A percentile compares a stretch with the other conserved stretches of the same genome.
Conservation (phyloP, 2,113 vertebrate species). For the Ophiodon elongatus region DNA sequence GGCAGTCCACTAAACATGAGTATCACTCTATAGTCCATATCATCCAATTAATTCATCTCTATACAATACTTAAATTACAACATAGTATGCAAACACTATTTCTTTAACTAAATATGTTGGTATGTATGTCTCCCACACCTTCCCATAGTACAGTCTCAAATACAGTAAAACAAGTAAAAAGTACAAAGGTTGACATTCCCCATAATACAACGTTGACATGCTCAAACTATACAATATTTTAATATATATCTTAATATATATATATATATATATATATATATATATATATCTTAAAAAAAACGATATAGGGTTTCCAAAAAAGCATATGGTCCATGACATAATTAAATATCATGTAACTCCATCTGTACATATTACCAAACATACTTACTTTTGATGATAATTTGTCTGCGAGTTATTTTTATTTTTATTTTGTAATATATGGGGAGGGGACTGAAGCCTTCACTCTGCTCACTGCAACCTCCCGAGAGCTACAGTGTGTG, state of each 20-base stretch:
- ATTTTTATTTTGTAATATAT: too few relatives aligned
- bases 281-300: background rate
- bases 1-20: background rate
- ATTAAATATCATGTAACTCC: background rate
- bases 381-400: background rate
- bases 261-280: too few relatives aligned
- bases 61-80: too few relatives aligned
- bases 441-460: too few relatives aligned
- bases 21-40: background rate
- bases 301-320: background rate
- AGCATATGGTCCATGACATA: background rate
- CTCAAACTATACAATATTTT: background rate
- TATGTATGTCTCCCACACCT: background rate
- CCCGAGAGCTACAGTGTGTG: slow-evolving; percentile 15
- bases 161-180: background rate
- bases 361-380: background rate
- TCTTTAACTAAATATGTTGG: background rate
- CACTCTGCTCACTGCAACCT: slow-evolving; percentile 30
- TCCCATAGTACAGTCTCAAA: background rate
- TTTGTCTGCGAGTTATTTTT: background rate
- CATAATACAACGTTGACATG: background rate
- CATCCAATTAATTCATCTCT: background rate
- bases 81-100: background rate
- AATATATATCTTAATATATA: background rate
- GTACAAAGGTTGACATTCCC: background rate